Base-by-base conservation (phyloP, 2,113 vertebrate genomes). In the Chrysochloris asiatica region DNA sequence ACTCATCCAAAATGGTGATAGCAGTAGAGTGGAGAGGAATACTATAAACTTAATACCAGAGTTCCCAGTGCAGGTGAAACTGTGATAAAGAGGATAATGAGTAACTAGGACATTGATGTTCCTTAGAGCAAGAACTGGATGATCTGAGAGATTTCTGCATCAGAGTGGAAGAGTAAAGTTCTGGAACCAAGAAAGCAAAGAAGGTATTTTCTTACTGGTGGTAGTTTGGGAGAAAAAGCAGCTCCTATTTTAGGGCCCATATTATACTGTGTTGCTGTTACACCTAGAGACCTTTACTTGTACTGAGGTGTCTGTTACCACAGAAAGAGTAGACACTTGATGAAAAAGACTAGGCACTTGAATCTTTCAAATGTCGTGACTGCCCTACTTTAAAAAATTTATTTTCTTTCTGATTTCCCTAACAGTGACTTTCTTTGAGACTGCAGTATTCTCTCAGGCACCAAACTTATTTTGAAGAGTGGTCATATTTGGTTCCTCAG, bases 401-500 rank as follows among this genome's bases (percentile, higher is more conserved):
- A 48, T 10, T 48, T 36, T 84, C 59, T 47, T 13, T n/a, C 14
- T 52, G 50, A 52, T 92, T 93, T 85, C 22, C 19, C n/a, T 54
- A 81, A 36, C 4, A 8, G 33, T 79, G 79, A 72, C 24, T 86
- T 95, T 63, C 54, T 92, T 65, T 41, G 65, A 38, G 36, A 26
- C 41, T 72, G 85, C 52, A 75, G 76, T 94, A 83, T 91, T 84
- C 33, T 90, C 24, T 21, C 33, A 80, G 65, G 76, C 50, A 54
- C 88, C n/a, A 90, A 56, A 71, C 22, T 72, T 50, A 14, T 89
- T 76, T 90, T 86, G 79, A 83, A 86, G 69, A 83, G 69, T 78
- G 54, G 36, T 36, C 86, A 59, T 82, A 90, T 83, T 92, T 94
- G 4, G 7, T 93, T 90, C 22, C 36, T 45, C 59, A 83, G 52